phyloP scores from a whole-genome alignment of 2,113 vertebrate species.

The Glaucidium brasilianum region DNA sequence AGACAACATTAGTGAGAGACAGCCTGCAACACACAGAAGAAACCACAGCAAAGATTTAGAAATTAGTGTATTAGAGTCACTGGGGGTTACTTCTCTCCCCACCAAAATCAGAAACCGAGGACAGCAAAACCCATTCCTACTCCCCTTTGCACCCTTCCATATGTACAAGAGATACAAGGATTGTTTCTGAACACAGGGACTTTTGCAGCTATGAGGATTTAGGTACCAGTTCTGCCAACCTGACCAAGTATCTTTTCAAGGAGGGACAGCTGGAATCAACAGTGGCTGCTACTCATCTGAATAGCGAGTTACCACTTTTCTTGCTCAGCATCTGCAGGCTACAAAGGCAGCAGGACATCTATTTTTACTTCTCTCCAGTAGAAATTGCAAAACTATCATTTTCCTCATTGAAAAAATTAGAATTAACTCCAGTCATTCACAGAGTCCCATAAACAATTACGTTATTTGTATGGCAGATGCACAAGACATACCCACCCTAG shows the following conservation, averaged over 20 bases:
- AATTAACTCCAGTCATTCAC: background rate
- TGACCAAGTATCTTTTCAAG: background rate
- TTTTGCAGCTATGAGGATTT: background rate
- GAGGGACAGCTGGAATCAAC: background rate
- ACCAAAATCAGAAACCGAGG: background rate
- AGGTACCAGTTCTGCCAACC: background rate
- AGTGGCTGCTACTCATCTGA: background rate
- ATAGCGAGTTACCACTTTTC: background rate
- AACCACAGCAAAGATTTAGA: background rate
- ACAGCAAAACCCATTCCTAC: background rate
- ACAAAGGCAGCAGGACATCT: background rate
- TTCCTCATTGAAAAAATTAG: background rate
- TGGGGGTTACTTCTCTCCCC: background rate
- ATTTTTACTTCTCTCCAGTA: background rate
- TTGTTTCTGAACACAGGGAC: accelerated
- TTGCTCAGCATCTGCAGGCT: background rate
- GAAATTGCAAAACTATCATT: background rate
- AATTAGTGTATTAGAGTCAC: background rate
- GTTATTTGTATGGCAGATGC: background rate
- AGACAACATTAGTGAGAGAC: background rate
- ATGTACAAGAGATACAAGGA: background rate
- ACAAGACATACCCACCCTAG: background rate
- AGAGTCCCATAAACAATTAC: background rate
- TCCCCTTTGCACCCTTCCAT: background rate
- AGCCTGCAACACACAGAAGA: background rate